These are phyloP conservation scores for Andrena bicolor DNA, from an alignment of 2,888 invertebrate species.

Conservation along the genomic window DNA sequence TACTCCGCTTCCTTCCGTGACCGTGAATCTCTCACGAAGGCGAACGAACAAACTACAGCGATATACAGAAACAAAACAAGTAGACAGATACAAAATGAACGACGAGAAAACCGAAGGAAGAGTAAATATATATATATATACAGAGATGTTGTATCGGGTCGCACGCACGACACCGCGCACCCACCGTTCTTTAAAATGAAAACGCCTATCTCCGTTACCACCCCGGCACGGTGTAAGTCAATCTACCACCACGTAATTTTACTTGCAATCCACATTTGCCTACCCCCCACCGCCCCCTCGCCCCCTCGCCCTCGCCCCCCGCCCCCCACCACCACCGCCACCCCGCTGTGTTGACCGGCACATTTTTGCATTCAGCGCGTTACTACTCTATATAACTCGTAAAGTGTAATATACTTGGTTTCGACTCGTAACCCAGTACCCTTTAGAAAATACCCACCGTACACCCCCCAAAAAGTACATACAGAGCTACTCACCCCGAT, in stretches of 20 bases:
- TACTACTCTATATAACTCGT: slow-evolving; percentile 25
- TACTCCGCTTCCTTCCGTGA: slow-evolving; percentile 50
- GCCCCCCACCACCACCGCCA: too few relatives aligned
- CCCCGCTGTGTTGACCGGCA: slow-evolving; percentile 34
- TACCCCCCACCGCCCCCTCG: not conserved
- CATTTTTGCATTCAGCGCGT: slow-evolving; percentile 40
- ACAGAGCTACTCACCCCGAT: slow-evolving; percentile 66
- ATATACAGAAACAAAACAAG: slow-evolving; percentile 32
- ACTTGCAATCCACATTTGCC: not conserved
- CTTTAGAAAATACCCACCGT: slow-evolving; percentile 56
- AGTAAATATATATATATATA: slow-evolving; percentile 16
- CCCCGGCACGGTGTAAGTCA: slow-evolving; percentile 61
- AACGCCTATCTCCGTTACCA: slow-evolving; percentile 44
- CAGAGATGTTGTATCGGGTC: slow-evolving; percentile 38
- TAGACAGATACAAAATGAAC: slow-evolving; percentile 29
- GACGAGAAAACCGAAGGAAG: slow-evolving; percentile 22
- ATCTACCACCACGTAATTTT: slow-evolving; percentile 12
- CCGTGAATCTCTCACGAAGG: slow-evolving; percentile 60
- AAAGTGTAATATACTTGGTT: slow-evolving; percentile 28
- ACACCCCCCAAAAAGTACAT: slow-evolving; percentile 59
- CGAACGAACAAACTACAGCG: slow-evolving; percentile 55
- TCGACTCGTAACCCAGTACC: slow-evolving; percentile 53
- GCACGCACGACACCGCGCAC: slow-evolving; percentile 58
- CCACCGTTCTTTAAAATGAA: slow-evolving; percentile 43
- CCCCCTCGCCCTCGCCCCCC: not conserved